Evolutionary conservation across 2,888 invertebrate genomes (phyloP).

Genomic region (Schrankia costaestrigalis): DNA sequence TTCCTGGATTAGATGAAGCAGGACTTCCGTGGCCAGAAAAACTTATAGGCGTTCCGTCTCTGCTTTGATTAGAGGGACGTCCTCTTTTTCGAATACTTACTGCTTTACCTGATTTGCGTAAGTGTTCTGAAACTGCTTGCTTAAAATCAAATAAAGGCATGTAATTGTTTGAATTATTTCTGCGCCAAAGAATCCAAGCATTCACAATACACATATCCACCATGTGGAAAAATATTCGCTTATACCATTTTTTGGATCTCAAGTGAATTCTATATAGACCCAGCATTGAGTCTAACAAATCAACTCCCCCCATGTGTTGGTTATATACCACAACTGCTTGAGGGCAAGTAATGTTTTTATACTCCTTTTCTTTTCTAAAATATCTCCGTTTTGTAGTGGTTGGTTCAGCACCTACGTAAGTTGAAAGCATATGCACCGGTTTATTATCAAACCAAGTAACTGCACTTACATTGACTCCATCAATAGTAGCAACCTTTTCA

Average conservation of each 20-base stretch:
- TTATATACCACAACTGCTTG: constrained; percentile 14
- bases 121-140: constrained; percentile 7
- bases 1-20: constrained; percentile 7
- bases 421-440: constrained; percentile 3
- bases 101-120: constrained; percentile 6
- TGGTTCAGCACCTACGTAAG: constrained; percentile 8
- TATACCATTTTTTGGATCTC: constrained; percentile 17
- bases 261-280: constrained; percentile 21
- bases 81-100: constrained; percentile 4
- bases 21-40: constrained; percentile 6
- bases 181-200: constrained; percentile 16
- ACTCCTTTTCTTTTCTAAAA: constrained; percentile 13
- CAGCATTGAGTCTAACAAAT: constrained; percentile 13
- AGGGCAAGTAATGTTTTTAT: constrained; percentile 11
- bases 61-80: constrained; percentile 2
- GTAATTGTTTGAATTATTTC: constrained; percentile 4
- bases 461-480: background rate
- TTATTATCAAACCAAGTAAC: constrained; percentile 10
- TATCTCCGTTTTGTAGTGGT: constrained; percentile 11
- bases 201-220: no score
- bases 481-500: constrained; percentile 4
- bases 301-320: no score
- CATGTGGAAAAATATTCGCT: constrained; percentile 19
- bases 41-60: constrained; percentile 6
- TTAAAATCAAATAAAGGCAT: constrained; percentile 12